Evolutionary conservation across 1,140 invertebrate species (phyloP), one percentile per base, ranked within the genome.

Genomic region (Zaprionus ornatus): DNA sequence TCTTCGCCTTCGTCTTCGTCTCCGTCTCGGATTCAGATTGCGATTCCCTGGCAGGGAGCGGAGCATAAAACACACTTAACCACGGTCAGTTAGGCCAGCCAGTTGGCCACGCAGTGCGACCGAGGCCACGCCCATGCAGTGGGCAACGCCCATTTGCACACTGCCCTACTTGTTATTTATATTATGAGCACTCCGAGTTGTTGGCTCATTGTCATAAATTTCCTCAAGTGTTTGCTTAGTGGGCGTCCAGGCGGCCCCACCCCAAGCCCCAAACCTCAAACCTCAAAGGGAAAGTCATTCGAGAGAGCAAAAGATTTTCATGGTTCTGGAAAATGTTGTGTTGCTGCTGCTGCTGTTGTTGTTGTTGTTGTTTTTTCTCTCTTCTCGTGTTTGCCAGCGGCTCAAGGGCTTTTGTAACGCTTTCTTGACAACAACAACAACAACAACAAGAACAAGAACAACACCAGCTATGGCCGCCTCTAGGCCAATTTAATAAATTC

Each of bases 151-250:
- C 45, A 52, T 62, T 67, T 73, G 80, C 63, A 54, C 70, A 77
- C 63, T 69, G 85, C 69, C 86, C 86, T 48, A 61, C 78, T 90
- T 90, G 81, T 90, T 90, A 90, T 90, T 90, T 85, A 90, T 90
- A 85, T 90, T 90, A 88, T 85, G 84, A 82, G 78, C 85, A 88
- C 85, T 90, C 81, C 77, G 81, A 82, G 85, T 77, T 90, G 86
- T 90, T 90, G 81, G 68, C 85, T 81, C 86, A 90, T 90, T 90
- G 85, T 90, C 85, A 90, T 90, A 90, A 90, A 90, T 90, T 90
- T 85, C 54, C 61, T 66, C 85, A 82, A 90, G 85, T 90, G 85
- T 90, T 90, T 90, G 81, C 85, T 68, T 64, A 48, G 68, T 79
- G 80, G 73, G 61, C 64, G 42, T n/a, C 62, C 23, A 50, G 19